Evolutionary conservation across 2,888 invertebrate genomes (phyloP), one percentile per base, ranked within the genome.

Genomic region (Synergus itoensis): DNA sequence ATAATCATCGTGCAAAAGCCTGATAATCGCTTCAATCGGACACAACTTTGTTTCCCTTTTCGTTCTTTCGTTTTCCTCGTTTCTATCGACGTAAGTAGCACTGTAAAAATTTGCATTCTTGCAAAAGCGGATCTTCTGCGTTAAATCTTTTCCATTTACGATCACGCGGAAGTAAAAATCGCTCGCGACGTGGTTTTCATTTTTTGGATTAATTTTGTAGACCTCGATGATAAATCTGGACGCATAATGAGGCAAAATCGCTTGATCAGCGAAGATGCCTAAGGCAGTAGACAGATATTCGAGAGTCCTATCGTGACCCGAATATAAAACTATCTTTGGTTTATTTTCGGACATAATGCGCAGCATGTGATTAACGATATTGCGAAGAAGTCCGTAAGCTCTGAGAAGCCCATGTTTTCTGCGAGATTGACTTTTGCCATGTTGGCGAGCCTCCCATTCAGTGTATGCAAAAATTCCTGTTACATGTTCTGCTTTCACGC

Each of bases 261-360:
- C 88, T 21, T 84, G 82, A 80, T 94, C 93, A 63, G 93, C 90
- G 83, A 95, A 93, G 4, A 97, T 92, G 0, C 98, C 98, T 73
- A 99, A 90, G 0, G 98, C 97, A 2, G 96, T 93, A 1, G 97
- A 95, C 57, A 99, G 92, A 83, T 97, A 97, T 87, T 97, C 96
- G 57, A 99, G 89, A 0, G 98, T 98, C 88, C 97, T 96, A 91
- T 99, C 99, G 88, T 99, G 99, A 0, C 98, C 98, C 0, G 98
- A 98, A 90, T 97, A 98, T 0, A 98, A 88, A 0, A 97, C 95
- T 79, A 97, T 94, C 87, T 95, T 96, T 0, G 96, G 96, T 80
- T 94, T 95, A 80, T 94, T 95, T 73, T 96, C 96, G 0, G 96
- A 96, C 84, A 97, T 96, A 93, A 97, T 96, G 86, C 95, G 94